These are phyloP conservation scores for Hybognathus amarus DNA, from an alignment of 2,797 vertebrate genomes.

Conservation along the genomic window DNA sequence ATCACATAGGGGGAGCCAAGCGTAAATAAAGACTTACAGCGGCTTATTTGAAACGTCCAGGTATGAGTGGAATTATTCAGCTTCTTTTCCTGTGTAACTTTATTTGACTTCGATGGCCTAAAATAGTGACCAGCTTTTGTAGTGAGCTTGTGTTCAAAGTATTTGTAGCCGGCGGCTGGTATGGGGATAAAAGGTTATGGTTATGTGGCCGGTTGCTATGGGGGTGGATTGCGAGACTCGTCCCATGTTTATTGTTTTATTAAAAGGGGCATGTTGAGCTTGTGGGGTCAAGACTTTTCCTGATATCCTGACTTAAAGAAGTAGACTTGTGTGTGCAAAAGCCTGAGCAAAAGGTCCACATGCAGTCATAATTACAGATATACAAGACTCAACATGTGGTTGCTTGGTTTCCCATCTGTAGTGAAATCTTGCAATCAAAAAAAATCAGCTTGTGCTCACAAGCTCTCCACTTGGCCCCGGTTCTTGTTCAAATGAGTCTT, in stretches of 20 bases:
- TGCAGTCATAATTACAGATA: conserved; percentile 25
- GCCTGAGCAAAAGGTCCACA: conserved; percentile 59
- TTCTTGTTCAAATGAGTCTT: conserved; percentile 33
- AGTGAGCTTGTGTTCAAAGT: conserved; percentile 28
- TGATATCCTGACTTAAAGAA: conserved; percentile 70
- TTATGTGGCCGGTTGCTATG: conserved; percentile 44
- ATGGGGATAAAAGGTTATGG: conserved; percentile 57
- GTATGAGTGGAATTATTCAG: conserved; percentile 30
- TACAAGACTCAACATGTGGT: conserved; percentile 4
- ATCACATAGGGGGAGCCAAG: conserved; percentile 76
- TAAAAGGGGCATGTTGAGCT: conserved; percentile 76
- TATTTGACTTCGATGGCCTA: conserved; percentile 31
- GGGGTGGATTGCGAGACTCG: conserved; percentile 44
- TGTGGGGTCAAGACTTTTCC: conserved; percentile 72
- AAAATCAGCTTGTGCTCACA: neutral
- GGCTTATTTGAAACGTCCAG: conserved; percentile 55
- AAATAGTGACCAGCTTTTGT: conserved; percentile 39
- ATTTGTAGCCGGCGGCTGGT: conserved; percentile 44
- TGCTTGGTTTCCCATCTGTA: conserved; percentile 14
- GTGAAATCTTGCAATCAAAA: conserved; percentile 16
- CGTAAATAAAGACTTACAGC: conserved; percentile 74
- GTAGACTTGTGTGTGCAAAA: conserved; percentile 55
- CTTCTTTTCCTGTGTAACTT: conserved; percentile 18
- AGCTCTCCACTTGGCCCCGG: conserved; percentile 16
- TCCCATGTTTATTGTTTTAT: conserved; percentile 81